Conservation (phyloP, 2,888 invertebrate genomes). For the Drosophila emarginata region DNA sequence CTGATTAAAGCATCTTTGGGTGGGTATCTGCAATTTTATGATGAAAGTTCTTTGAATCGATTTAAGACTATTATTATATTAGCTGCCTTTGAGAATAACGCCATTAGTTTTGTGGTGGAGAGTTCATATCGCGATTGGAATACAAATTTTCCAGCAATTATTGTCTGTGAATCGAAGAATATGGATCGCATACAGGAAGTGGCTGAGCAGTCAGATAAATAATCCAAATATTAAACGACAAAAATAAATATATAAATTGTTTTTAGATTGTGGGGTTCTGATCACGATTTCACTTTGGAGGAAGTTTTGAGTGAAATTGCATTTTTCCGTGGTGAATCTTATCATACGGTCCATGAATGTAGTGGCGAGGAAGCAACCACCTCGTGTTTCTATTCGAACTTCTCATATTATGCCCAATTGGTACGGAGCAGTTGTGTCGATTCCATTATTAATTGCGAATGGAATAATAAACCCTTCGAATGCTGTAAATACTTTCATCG, state of each 20-base stretch:
- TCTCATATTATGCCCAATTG: slow-evolving; percentile 84
- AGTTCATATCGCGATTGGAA: slow-evolving; percentile 89
- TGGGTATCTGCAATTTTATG: slow-evolving; percentile 32
- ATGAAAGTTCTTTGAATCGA: neutral
- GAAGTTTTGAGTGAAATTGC: slow-evolving; percentile 88
- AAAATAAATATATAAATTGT: too few relatives aligned
- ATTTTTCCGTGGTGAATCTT: slow-evolving; percentile 87
- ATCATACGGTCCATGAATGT: slow-evolving; percentile 86
- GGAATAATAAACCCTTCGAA: slow-evolving; percentile 85
- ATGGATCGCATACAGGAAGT: slow-evolving; percentile 85
- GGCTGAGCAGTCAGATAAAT: slow-evolving; percentile 85
- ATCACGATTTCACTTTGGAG: slow-evolving; percentile 87
- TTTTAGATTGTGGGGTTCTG: slow-evolving; percentile 85
- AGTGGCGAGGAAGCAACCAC: slow-evolving; percentile 83
- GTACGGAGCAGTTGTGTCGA: slow-evolving; percentile 86
- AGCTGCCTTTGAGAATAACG: slow-evolving; percentile 86
- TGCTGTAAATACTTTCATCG: slow-evolving; percentile 87
- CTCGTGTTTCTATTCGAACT: slow-evolving; percentile 85
- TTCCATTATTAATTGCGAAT: slow-evolving; percentile 84
- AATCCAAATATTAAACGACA: accelerated
- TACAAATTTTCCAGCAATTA: slow-evolving; percentile 88
- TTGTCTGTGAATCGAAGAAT: slow-evolving; percentile 87
- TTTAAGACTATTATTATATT: neutral
- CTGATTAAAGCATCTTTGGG: slow-evolving; percentile 86
- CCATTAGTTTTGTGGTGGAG: slow-evolving; percentile 90